Evolutionary conservation across 1,140 invertebrate genomes (phyloP), one percentile per base, ranked within the genome.

Genomic region (Zaprionus gabonicus): DNA sequence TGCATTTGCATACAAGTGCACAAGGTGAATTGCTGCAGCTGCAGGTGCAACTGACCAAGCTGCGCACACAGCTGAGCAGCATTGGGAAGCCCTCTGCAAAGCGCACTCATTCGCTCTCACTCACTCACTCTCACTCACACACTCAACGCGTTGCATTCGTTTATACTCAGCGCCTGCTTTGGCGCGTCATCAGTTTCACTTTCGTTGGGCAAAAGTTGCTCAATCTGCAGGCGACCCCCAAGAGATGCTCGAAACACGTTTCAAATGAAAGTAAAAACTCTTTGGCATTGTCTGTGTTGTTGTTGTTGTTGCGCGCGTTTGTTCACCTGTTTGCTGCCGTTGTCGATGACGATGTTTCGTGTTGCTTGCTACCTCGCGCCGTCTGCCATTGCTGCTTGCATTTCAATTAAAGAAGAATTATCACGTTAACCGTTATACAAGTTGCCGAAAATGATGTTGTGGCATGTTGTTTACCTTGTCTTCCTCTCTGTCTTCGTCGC

Each of bases 201-300:
- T 87, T 87, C 83, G 83, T 84, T 84, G 81, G 78, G 62, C 78
- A 84, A 84, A 78, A 87, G 78, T 81, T 84, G 77, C 82, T 85
- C 82, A 85, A 85, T 86, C 38, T 62, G 68, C 68, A 53, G 57
- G 27, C 74, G 80, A 81, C 56, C 71, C 75, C 76, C 67, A 79
- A 59, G 63, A 59, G 76, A 56, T 68, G 72, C 73, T 74, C 78
- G 70, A 87, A 87, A 88, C 85, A 85, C 78, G 84, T 88, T 88
- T 81, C 84, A 90, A 88, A 88, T 90, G 84, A 88, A 88, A 88
- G 84, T 88, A 88, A 88, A 87, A 88, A 88, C 85, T 81, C 75
- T 81, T 88, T 85, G 85, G 84, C 78, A 87, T 88, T 88, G 83
- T 87, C 64, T 77, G 68, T 34, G 68, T 20, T 20, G 20, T 20